Percentiles rank a stretch among this genome's conserved stretches.
Evolutionary conservation across 2,888 invertebrate genomes (phyloP).

Genomic region (Pogonocherus hispidulus): DNA sequence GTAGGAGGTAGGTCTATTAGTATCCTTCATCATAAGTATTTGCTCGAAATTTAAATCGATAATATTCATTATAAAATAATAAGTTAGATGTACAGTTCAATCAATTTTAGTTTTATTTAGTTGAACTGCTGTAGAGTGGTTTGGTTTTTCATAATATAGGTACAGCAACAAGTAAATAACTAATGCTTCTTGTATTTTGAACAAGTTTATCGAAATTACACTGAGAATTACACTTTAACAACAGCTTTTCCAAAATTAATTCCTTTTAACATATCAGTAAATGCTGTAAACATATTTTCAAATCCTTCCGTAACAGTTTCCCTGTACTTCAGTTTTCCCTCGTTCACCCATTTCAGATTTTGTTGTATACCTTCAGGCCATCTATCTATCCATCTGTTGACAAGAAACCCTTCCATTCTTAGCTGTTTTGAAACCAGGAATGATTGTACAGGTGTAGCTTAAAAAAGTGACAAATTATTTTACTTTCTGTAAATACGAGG

Average conservation of each 20-base stretch:
- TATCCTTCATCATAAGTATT: too few species aligned
- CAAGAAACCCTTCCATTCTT: conserved; percentile 56
- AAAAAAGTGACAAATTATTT: conserved; percentile 8
- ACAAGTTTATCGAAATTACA: conserved; percentile 5
- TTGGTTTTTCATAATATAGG: too few species aligned
- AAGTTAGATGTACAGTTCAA: too few species aligned
- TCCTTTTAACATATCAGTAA: conserved; percentile 56
- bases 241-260: conserved; percentile 58
- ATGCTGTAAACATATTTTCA: conserved; percentile 67
- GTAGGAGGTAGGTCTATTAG: too few species aligned
- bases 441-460: conserved; percentile 44
- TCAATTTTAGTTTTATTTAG: too few species aligned
- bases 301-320: conserved; percentile 79
- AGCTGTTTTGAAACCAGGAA: conserved; percentile 49
- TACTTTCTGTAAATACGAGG: too few species aligned
- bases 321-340: conserved; percentile 79
- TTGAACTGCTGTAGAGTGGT: too few species aligned
- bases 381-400: conserved; percentile 63
- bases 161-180: too few species aligned
- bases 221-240: conserved; percentile 56
- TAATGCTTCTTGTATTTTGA: not conserved
- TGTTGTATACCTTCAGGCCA: conserved; percentile 76
- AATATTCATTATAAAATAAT: too few species aligned
- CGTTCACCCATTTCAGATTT: conserved; percentile 76
- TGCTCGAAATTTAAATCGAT: too few species aligned